Conservation (phyloP, 2,888 invertebrate genomes). For the Cybosia mesomella region DNA sequence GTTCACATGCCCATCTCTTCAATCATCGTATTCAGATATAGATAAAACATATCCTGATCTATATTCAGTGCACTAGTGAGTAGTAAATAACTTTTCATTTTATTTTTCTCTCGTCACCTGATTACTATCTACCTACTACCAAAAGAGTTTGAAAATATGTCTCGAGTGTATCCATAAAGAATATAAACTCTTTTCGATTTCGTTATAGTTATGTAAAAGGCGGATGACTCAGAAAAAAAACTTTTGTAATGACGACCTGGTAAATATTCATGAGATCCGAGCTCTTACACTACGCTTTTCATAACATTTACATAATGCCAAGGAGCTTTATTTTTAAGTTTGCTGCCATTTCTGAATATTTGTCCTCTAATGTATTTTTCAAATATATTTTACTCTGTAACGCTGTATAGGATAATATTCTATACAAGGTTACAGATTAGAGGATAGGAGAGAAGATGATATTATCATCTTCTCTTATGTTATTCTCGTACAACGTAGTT, state of each 20-base stretch:
- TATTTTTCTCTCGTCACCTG: no score
- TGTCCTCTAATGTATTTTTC: constrained; percentile 3
- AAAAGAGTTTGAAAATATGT: neutral
- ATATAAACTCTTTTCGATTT: constrained; percentile 11
- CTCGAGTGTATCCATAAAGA: neutral
- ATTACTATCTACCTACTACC: neutral
- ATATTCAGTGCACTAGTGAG: no score
- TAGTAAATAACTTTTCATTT: no score
- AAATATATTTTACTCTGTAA: constrained; percentile 4
- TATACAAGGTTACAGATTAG: no score
- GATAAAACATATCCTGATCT: no score
- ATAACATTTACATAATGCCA: constrained; percentile 61
- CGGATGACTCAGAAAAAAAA: constrained; percentile 45
- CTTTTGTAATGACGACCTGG: constrained; percentile 52
- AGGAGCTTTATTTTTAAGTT: constrained; percentile 49
- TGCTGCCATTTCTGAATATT: constrained; percentile 34
- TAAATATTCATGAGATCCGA: constrained; percentile 59
- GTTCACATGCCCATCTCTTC: neutral
- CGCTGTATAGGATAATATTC: no score
- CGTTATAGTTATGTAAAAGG: constrained; percentile 26
- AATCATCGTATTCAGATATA: neutral
- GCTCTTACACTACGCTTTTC: constrained; percentile 58
- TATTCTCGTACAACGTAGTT: no score
- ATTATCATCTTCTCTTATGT: no score
- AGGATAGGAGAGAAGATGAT: no score